Evolutionary conservation across 2,113 vertebrate genomes (phyloP).

Genomic region (Oncorhynchus keta): DNA sequence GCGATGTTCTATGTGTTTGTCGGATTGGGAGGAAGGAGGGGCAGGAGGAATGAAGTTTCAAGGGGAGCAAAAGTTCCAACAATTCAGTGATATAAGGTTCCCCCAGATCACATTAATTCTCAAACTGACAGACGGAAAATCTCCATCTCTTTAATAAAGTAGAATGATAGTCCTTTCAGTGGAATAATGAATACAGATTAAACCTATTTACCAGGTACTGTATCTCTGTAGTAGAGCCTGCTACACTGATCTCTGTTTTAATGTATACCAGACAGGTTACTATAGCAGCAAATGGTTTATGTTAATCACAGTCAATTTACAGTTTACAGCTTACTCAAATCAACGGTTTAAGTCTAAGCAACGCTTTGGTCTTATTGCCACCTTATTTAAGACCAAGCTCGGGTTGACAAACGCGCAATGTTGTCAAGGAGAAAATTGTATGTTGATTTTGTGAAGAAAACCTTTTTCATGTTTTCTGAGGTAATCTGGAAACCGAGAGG

Average conservation of each 20-base stretch:
- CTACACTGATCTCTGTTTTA: constrained; percentile 41
- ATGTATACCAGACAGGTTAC: constrained; percentile 56
- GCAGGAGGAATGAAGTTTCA: constrained; percentile 16
- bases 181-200: constrained; percentile 55
- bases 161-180: constrained; percentile 49
- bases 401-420: constrained; percentile 57
- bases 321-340: constrained; percentile 66
- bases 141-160: constrained; percentile 44
- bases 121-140: constrained; percentile 28
- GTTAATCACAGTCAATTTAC: constrained; percentile 65
- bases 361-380: constrained; percentile 52
- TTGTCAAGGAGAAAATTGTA: constrained; percentile 52
- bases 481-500: not conserved
- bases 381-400: constrained; percentile 50
- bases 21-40: not conserved
- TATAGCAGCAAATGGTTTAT: constrained; percentile 67
- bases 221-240: constrained; percentile 25
- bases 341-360: constrained; percentile 60
- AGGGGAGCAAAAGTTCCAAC: constrained; percentile 2
- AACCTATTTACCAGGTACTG: constrained; percentile 58
- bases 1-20: not conserved
- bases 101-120: not conserved
- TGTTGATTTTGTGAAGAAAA: constrained; percentile 37
- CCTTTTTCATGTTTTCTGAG: not conserved
- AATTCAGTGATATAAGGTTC: constrained; percentile 2